Evolutionary conservation across 2,113 vertebrate genomes (phyloP), one percentile per base, ranked within the genome.

Genomic region (Rhinolophus ferrumequinum): DNA sequence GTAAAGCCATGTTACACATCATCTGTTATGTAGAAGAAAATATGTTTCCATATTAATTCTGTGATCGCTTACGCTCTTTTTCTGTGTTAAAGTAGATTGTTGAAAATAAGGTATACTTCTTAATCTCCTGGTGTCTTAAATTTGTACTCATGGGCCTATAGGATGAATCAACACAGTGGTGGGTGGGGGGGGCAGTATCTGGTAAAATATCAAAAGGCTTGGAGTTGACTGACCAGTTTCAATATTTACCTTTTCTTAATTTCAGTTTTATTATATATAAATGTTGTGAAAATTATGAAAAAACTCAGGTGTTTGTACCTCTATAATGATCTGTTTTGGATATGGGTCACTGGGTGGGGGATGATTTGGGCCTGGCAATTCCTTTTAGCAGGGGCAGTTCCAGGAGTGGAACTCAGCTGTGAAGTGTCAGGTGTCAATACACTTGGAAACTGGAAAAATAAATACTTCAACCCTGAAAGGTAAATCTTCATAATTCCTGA

Each of bases 301-400:
- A 85, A 69, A 38, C 0, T 22, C 11, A 75, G 7, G 9, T 4
- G 30, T 85, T 89, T 72, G 38, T 80, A 26, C 5, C 7, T 26
- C 22, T 10, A 67, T 35, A n/a, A 44, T 38, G 35, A 24, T 12
- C 0, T 24, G 7, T 41, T 86, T 58, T n/a, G 26, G 8, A 47
- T 77, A 14, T 58, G 24, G 1, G 1, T 11, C 10, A 8, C 1
- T 26, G 12, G 5, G 8, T 70, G 0, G 0, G 1, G 0, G 2
- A 72, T 33, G 30, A 72, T n/a, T 54, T 77, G 67, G 21, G 21
- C 47, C 86, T 26, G 7, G 1, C 4, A 60, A 33, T 56, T 47
- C 38, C 38, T 47, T 80, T 60, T 8, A 75, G 16, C 16, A 67
- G 13, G 8, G 3, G 3, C 16, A 54, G 85, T 67, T 60, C 21